phyloP scores from a whole-genome alignment of 2,888 invertebrate genomes.

The Achlya flavicornis region DNA sequence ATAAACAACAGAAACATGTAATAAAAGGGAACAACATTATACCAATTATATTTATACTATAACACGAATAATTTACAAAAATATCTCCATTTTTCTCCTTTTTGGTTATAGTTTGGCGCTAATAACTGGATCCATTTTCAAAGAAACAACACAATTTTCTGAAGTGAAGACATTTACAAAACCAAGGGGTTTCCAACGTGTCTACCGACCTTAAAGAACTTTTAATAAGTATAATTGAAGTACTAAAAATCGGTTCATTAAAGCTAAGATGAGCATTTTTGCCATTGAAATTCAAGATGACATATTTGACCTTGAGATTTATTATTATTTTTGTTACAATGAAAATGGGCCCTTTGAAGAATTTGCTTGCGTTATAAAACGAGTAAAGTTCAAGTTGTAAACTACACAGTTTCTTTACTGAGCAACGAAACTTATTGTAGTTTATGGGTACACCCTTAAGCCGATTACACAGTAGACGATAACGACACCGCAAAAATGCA shows the following conservation, averaged over 20 bases:
- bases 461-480: too few species aligned
- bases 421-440: too few species aligned
- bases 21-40: constrained; percentile 30
- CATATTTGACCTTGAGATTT: not conserved
- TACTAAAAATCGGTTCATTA: too few species aligned
- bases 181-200: too few species aligned
- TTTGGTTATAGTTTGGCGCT: constrained; percentile 69
- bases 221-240: too few species aligned
- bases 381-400: not conserved
- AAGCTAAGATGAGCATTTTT: too few species aligned
- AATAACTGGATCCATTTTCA: constrained; percentile 17
- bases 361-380: not conserved
- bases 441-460: not conserved
- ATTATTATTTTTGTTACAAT: not conserved
- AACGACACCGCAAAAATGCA: too few species aligned
- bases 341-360: not conserved
- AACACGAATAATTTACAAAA: constrained; percentile 56
- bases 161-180: too few species aligned
- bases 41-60: constrained; percentile 19
- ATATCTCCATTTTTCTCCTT: constrained; percentile 41
- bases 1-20: constrained; percentile 35
- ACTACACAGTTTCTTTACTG: not conserved
- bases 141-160: not conserved
- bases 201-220: too few species aligned
- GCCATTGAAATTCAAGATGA: too few species aligned